These are phyloP conservation scores for Chrysomela aeneicollis DNA, from an alignment of 2,888 invertebrate species.

Conservation along the genomic window DNA sequence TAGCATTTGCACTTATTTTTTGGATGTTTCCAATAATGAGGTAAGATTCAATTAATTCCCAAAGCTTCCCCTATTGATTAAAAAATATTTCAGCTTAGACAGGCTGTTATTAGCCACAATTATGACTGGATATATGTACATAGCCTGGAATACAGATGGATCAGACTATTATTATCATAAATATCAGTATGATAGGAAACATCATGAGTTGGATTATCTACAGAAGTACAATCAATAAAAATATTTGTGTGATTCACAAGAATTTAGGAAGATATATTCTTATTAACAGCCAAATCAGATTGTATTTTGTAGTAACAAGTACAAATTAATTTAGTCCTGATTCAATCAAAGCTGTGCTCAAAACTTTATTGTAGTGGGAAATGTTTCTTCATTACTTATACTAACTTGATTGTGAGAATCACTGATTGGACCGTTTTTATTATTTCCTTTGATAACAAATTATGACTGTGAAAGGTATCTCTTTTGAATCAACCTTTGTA, in stretches of 20 bases:
- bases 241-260: background rate
- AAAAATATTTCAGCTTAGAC: conserved; percentile 62
- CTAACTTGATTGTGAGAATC: no score
- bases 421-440: no score
- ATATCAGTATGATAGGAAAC: conserved; percentile 63
- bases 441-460: no score
- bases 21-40: conserved; percentile 71
- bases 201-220: conserved; percentile 58
- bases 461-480: no score
- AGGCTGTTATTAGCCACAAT: conserved; percentile 64
- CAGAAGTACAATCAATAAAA: conserved; percentile 26
- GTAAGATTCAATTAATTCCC: conserved; percentile 46
- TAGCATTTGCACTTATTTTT: conserved; percentile 65
- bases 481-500: no score
- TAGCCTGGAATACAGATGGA: conserved; percentile 69
- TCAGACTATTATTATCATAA: conserved; percentile 67
- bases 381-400: no score
- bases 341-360: no score
- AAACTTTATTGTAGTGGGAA: no score
- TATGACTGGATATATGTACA: conserved; percentile 67
- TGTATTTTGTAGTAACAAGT: no score
- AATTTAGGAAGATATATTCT: background rate
- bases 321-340: no score
- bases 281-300: background rate
- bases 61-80: background rate